Evolutionary conservation across 2,888 invertebrate genomes (phyloP), one percentile per base, ranked within the genome.

Genomic region (Dorcus hopei): DNA sequence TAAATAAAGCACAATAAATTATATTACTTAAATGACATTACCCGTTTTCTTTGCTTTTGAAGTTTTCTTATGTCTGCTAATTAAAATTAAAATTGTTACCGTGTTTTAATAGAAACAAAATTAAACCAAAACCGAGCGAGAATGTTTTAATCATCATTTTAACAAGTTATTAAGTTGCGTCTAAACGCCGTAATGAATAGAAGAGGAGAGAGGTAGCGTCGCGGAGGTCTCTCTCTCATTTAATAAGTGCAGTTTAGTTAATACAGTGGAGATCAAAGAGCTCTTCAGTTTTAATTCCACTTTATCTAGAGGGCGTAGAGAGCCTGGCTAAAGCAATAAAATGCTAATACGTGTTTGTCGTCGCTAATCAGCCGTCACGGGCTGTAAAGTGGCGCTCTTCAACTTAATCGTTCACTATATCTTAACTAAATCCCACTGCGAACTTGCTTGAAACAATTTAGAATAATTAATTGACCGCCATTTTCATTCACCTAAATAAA

Each of bases 281-380:
- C 79, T 72, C 78, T 77, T 77, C 78, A 77, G 78, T 81, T 81
- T 81, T 81, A 81, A 81, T 82, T 81, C 81, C 80, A 81, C 80
- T 81, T 81, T 81, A 81, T 80, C 80, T 79, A 77, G 76, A 78
- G 80, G 80, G 79, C 77, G 77, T 76, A 74, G 74, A 76, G 76
- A 73, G 75, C 71, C 71, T 72, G 75, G 79, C 79, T 76, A 74
- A 78, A 77, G 78, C 85, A 86, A 86, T 86, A 86, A 85, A 86
- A 86, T 86, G 85, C 82, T 85, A 86, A 86, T 86, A 82, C 79
- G 80, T 85, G 85, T 85, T 85, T 85, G 85, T 83, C 80, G 80
- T 82, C 80, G 82, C 80, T 85, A 85, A 85, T 84, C 84, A 84
- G 71, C 72, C 77, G 76, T 59, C 59, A 52, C 52, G 39, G 52